Evolutionary conservation across 2,113 vertebrate species (phyloP).

Genomic region (Lichenostomus cassidix): DNA sequence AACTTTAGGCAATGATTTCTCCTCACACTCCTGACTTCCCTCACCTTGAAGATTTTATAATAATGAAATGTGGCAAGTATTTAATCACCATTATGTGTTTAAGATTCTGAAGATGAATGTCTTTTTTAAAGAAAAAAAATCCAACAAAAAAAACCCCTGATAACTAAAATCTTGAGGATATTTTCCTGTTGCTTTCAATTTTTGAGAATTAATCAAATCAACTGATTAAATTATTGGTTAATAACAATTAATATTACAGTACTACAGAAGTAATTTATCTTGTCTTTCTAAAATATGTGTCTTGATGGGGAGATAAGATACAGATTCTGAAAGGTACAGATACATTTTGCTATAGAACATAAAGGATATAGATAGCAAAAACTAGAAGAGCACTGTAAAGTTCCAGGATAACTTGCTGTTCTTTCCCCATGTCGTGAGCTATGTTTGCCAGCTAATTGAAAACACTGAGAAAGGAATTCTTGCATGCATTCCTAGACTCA

Average conservation of each 20-base stretch:
- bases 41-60: neutral
- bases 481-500: neutral
- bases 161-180: neutral
- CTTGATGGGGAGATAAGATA: neutral
- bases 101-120: neutral
- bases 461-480: neutral
- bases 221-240: neutral
- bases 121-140: neutral
- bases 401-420: neutral
- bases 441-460: neutral
- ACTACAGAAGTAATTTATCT: neutral
- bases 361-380: neutral
- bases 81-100: neutral
- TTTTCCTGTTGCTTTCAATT: neutral
- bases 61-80: neutral
- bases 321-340: neutral
- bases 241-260: neutral
- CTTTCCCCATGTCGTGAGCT: neutral
- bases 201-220: neutral
- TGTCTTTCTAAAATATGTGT: neutral
- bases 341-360: neutral
- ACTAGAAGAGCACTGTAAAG: neutral
- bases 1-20: neutral
- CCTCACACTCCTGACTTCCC: neutral
- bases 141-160: neutral